These are phyloP conservation scores for Xanthia icteritia DNA, from an alignment of 2,888 invertebrate genomes.

Conservation along the genomic window DNA sequence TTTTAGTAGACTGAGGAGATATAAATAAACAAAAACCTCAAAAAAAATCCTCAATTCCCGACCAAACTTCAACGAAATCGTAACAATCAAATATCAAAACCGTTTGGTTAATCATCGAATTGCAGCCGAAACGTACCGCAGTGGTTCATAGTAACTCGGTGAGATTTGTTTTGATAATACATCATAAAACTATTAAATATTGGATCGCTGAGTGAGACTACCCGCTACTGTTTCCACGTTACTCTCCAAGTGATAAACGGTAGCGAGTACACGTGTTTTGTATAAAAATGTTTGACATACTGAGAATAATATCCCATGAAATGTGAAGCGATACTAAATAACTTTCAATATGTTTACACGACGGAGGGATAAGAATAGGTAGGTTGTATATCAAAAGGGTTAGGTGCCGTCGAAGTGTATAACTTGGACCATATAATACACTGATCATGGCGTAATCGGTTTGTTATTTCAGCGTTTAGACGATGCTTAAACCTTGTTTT, in stretches of 20 bases:
- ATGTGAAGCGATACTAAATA: slow-evolving; percentile 38
- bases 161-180: slow-evolving; percentile 91
- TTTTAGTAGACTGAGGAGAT: neutral
- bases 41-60: neutral
- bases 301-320: slow-evolving; percentile 32
- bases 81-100: slow-evolving; percentile 80
- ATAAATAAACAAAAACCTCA: neutral
- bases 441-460: slow-evolving; percentile 87
- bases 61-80: slow-evolving; percentile 9
- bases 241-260: slow-evolving; percentile 75
- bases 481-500: slow-evolving; percentile 87
- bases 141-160: slow-evolving; percentile 87
- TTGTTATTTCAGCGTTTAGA: slow-evolving; percentile 90
- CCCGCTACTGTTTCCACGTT: slow-evolving; percentile 85
- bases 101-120: slow-evolving; percentile 71
- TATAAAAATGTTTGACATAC: slow-evolving; percentile 55
- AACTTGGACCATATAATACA: slow-evolving; percentile 75
- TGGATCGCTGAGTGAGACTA: slow-evolving; percentile 90
- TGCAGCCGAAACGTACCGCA: slow-evolving; percentile 86
- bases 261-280: slow-evolving; percentile 69
- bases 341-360: slow-evolving; percentile 56
- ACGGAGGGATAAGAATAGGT: slow-evolving; percentile 46
- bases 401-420: slow-evolving; percentile 58
- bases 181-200: slow-evolving; percentile 91
- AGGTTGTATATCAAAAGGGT: slow-evolving; percentile 34